Evolutionary conservation across 2,797 vertebrate species (phyloP).

Genomic region (Melanotaenia maccullochi): DNA sequence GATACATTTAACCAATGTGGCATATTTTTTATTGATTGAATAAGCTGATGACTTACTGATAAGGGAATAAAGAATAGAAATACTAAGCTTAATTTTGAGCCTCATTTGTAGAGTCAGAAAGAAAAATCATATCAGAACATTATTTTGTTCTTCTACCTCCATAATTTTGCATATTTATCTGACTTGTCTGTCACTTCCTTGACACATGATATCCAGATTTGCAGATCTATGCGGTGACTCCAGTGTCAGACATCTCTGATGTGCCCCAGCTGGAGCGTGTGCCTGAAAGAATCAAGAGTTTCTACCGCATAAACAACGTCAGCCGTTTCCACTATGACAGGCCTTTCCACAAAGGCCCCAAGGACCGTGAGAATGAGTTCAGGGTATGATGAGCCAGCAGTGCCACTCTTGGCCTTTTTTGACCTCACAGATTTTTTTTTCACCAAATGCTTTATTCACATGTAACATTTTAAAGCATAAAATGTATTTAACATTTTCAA

Average conservation of each 20-base stretch:
- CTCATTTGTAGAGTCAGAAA: conserved; percentile 18
- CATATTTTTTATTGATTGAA: background rate
- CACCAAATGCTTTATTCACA: conserved; percentile 2
- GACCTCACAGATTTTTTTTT: conserved; percentile 11
- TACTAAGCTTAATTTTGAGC: background rate
- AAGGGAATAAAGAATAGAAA: conserved; percentile 1
- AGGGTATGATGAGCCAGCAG: conserved; percentile 84
- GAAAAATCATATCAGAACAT: conserved; percentile 14
- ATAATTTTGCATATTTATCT: conserved; percentile 34
- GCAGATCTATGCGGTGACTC: conserved; percentile 97
- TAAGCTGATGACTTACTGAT: background rate
- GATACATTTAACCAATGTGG: background rate
- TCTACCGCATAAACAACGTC: conserved; percentile 98
- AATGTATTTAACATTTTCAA: background rate
- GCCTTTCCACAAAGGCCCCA: conserved; percentile 97
- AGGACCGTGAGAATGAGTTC: conserved; percentile 98
- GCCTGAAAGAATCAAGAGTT: conserved; percentile 98
- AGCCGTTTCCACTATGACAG: conserved; percentile 96
- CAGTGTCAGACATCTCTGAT: conserved; percentile 93
- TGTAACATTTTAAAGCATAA: conserved; percentile 3
- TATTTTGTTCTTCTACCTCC: conserved; percentile 11
- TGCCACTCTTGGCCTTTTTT: conserved; percentile 23
- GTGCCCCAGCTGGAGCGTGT: conserved; percentile 97
- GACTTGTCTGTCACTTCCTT: conserved; percentile 80
- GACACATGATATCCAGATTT: conserved; percentile 87